Base-by-base conservation (phyloP, 2,797 vertebrate species). In the Phalanger gymnotis region DNA sequence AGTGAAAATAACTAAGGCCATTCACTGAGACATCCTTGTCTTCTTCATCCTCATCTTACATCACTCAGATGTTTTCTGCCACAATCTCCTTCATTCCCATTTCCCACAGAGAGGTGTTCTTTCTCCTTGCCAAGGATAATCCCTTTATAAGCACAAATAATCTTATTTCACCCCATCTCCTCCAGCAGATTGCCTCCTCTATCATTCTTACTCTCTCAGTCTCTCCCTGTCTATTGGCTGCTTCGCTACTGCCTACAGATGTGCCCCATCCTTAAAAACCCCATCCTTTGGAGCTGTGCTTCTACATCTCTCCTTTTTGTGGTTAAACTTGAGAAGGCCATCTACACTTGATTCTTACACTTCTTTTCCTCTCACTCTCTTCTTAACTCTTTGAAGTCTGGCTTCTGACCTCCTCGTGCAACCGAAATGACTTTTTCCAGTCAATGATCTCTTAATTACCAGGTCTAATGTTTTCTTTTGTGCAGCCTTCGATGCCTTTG, bases 11-110 rank as follows among this genome's bases (percentile, higher is more conserved):
- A 25, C 40, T 51, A 9, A 47, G 22, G 9, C 0, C 4, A 27
- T 87, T 47, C 9, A 11, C 16, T 31, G 0, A 22, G 90, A 92
- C 19, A 0, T 31, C 9, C 28, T 57, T 28, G 0, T 90, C 54
- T 10, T 3, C 1, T 12, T 1, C 22, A 3, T 58, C 7, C 6
- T 51, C 28, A 2, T 27, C 1, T 53, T 12, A 0, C 31, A 16
- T 28, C 5, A n/a, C 5, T 73, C 73, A 47, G 73, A 16, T 56
- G 5, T 1, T 51, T 51, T 14, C 53, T 40, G 4, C 73, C 3
- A 54, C 0, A 11, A 28, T 54, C 0, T 3, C 6, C 4, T 57
- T 53, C 0, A 14, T 58, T 28, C 14, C 27, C 73, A 51, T 51
- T 40, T 93, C 73, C 47, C 9, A 27, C 1, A 14, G 51, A 87